Evolutionary conservation across 2,113 vertebrate genomes (phyloP), one percentile per base, ranked within the genome.

Genomic region (Formicarius rufipectus): DNA sequence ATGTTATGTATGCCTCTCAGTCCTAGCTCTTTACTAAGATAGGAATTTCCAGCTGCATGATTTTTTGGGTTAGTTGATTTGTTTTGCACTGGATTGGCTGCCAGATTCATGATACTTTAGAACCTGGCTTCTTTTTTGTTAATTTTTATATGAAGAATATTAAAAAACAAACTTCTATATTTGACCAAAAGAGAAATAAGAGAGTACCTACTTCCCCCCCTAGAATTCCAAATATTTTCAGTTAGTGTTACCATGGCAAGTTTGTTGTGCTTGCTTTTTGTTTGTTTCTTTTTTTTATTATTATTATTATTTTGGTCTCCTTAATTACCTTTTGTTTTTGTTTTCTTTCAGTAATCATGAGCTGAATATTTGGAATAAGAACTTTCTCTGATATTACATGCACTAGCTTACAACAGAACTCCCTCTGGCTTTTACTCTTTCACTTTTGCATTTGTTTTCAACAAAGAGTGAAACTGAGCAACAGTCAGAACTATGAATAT

Each of bases 101-200:
- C 62, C 39, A 85, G 40, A 55, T 49, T 85, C 7, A 58, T 6
- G 6, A 39, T 64, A 27, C 6, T 27, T 73, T 49, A 55, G 7
- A 78, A 55, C 1, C 0, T 19, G 16, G 1, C 0, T 45, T n/a
- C 4, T n/a, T 63, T 77, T 52, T 62, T 56, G 40, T 27, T 6
- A 40, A 25, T 33, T 31, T 52, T 80, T 79, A 5, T 44, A 37
- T 40, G 3, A 35, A 35, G 4, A 45, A 3, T 52, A 40, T 40
- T 73, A 68, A 22, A 82, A 76, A 45, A 50, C 6, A 45, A 67
- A 18, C 3, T 71, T 87, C 2, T 80, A 1, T 4, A 47, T 79
- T 60, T 83, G 12, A 62, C 56, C 8, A 60, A 16, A 68, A 7
- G 3, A 59, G 4, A 85, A 88, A 60, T 64, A 82, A 92, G 27